Conservation (phyloP, 2,113 vertebrate genomes). For the Lepus americanus region DNA sequence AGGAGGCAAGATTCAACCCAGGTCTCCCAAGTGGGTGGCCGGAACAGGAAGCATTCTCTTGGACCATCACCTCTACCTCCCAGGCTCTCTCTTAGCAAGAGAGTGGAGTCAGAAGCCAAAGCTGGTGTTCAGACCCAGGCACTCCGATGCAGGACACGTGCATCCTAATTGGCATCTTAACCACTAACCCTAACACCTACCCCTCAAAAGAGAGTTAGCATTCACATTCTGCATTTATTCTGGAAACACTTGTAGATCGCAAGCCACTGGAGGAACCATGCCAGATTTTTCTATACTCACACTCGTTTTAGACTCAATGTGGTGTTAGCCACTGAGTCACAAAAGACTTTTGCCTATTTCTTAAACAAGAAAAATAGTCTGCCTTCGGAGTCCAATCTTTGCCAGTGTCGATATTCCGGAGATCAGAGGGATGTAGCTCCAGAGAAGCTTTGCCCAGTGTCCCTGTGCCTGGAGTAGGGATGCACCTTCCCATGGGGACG, state of each 20-base stretch:
- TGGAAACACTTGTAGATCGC: not conserved
- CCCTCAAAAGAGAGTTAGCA: not conserved
- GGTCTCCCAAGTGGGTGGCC: too few relatives aligned
- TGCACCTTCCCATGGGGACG: not conserved
- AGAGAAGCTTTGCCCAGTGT: not conserved
- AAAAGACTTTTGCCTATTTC: not conserved
- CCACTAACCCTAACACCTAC: too few relatives aligned
- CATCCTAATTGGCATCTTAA: too few relatives aligned
- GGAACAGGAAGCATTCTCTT: too few relatives aligned
- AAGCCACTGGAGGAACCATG: not conserved
- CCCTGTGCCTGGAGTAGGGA: not conserved
- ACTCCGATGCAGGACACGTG: too few relatives aligned
- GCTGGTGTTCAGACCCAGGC: too few relatives aligned
- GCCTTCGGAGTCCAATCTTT: not conserved
- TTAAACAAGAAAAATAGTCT: not conserved
- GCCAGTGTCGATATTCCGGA: not conserved
- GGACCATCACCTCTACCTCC: too few relatives aligned
- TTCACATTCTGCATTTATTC: not conserved
- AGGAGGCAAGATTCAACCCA: too few relatives aligned
- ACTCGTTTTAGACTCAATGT: not conserved
- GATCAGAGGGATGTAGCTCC: not conserved
- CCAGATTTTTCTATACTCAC: not conserved
- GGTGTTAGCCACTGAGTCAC: not conserved
- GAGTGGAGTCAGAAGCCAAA: too few relatives aligned
- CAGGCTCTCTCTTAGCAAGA: too few relatives aligned